A percentile compares a stretch with the other conserved stretches of the same genome.
These are phyloP conservation scores for Ganaspis sp. DNA, from an alignment of 1,140 invertebrate species.

Conservation along the genomic window DNA sequence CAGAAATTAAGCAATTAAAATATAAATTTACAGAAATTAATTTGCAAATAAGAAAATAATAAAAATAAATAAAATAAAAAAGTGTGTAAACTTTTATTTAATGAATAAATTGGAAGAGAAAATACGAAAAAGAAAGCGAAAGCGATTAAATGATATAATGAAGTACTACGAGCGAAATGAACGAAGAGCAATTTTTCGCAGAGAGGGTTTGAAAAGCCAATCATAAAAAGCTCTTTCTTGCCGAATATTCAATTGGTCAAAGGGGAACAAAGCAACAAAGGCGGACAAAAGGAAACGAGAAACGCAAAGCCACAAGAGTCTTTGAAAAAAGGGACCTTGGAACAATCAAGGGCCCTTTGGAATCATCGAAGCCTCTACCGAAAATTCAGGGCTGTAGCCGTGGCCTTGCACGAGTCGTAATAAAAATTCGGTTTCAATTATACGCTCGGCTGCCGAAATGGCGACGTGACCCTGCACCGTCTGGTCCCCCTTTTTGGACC, in stretches of 20 bases:
- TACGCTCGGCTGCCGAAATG: slow-evolving; percentile 61
- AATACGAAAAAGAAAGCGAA: no score
- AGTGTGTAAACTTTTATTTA: no score
- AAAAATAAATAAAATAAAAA: not conserved
- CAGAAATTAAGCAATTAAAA: no score
- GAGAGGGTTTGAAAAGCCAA: not conserved
- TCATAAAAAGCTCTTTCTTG: not conserved
- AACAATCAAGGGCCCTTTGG: slow-evolving; percentile 3
- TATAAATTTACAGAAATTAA: no score
- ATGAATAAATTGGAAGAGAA: no score
- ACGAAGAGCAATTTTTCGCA: no score
- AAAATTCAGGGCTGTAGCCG: slow-evolving; percentile 44
- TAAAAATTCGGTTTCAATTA: slow-evolving; percentile 48
- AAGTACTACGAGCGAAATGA: not conserved
- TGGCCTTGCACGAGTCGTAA: slow-evolving; percentile 52
- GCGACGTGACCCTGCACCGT: slow-evolving; percentile 55
- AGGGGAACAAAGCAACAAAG: slow-evolving; percentile 32
- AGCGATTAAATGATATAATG: no score
- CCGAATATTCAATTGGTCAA: slow-evolving; percentile 47
- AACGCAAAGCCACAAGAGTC: slow-evolving; percentile 2
- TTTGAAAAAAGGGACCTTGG: slow-evolving; percentile 27
- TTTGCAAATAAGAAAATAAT: no score
- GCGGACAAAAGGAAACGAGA: slow-evolving; percentile 1
- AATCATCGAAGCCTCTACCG: not conserved
- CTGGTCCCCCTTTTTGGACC: slow-evolving; percentile 58